Conservation (phyloP, 2,888 invertebrate genomes). For the Oeneis ivallda region DNA sequence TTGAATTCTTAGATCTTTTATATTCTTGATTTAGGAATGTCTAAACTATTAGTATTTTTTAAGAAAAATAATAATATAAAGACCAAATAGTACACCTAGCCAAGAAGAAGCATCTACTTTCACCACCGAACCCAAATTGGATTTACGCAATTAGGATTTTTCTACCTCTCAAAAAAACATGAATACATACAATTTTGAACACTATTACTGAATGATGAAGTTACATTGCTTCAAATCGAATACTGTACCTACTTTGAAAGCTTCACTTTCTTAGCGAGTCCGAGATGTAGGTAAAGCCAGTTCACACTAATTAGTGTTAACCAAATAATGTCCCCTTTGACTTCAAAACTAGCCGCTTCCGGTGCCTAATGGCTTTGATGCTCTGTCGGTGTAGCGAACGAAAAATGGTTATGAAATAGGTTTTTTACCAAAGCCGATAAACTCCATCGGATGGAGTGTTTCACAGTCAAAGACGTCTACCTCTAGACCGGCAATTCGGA, state of each 20-base stretch:
- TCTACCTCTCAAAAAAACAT: slow-evolving; percentile 34
- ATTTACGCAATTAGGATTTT: slow-evolving; percentile 46
- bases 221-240: slow-evolving; percentile 18
- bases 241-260: slow-evolving; percentile 37
- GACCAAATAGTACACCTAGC: slow-evolving; percentile 27
- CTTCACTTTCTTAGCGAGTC: slow-evolving; percentile 61
- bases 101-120: slow-evolving; percentile 64
- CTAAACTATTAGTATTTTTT: too few species aligned
- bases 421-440: slow-evolving; percentile 4
- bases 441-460: too few species aligned
- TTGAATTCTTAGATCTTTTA: too few species aligned
- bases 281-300: slow-evolving; percentile 60
- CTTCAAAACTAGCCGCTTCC: slow-evolving; percentile 59
- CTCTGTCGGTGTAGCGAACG: slow-evolving; percentile 17
- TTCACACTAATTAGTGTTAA: slow-evolving; percentile 78
- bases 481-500: too few species aligned
- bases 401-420: slow-evolving; percentile 27
- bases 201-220: slow-evolving; percentile 42
- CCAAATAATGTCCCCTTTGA: slow-evolving; percentile 74
- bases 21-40: too few species aligned
- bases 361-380: slow-evolving; percentile 46
- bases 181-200: slow-evolving; percentile 37
- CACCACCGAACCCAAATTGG: slow-evolving; percentile 55
- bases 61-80: background rate
- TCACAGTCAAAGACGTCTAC: too few species aligned